Evolutionary conservation across 1,140 invertebrate genomes (phyloP).

Genomic region (Papilio machaon): DNA sequence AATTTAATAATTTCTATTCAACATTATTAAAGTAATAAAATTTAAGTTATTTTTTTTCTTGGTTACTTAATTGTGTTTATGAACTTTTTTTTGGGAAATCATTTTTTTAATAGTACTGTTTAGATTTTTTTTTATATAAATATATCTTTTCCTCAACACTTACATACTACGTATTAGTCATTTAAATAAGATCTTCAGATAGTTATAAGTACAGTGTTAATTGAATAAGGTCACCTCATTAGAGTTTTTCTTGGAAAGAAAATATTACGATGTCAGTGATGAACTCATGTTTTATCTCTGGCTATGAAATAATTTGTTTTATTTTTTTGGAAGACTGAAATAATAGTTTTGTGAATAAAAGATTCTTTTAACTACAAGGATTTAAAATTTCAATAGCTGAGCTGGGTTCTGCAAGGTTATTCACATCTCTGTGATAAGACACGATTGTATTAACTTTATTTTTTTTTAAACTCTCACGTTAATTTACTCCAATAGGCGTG

Average conservation of each 20-base stretch:
- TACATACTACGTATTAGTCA: not conserved
- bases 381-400: not conserved
- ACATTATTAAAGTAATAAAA: no score
- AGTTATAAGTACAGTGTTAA: not conserved
- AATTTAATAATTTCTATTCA: not conserved
- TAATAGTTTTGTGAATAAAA: not conserved
- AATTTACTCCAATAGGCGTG: not conserved
- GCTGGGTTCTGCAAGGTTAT: not conserved
- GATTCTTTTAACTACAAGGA: not conserved
- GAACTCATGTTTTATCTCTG: no score
- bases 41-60: no score
- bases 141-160: no score
- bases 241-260: not conserved
- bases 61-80: no score
- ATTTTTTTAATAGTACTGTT: no score
- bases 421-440: not conserved
- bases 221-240: not conserved
- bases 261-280: not conserved
- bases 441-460: not conserved
- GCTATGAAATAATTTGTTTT: not conserved
- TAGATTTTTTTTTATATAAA: no score
- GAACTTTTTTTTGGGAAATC: no score
- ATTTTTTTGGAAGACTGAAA: not conserved
- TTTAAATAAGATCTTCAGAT: not conserved
- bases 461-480: not conserved